Conservation (phyloP, 2,888 invertebrate species). For the Ennomos fuscantarius region DNA sequence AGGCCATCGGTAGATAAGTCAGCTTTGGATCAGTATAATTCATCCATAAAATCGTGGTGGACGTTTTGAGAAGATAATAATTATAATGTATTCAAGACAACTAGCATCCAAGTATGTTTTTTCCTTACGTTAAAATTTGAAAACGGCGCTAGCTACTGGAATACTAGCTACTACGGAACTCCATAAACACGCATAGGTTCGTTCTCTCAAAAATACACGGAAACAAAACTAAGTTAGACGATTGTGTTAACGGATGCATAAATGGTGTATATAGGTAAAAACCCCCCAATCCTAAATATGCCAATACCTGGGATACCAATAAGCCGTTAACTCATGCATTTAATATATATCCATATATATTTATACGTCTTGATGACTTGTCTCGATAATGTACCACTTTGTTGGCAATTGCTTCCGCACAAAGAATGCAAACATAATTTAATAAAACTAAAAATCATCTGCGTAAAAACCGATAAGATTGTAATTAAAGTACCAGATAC, state of each 20-base stretch:
- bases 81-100: slow-evolving; percentile 5
- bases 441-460: slow-evolving; percentile 20
- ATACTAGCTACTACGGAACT: too few species aligned
- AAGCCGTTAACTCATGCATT: not conserved
- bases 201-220: not conserved
- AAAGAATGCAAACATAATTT: slow-evolving; percentile 7
- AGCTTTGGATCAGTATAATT: slow-evolving; percentile 11
- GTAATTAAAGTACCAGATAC: slow-evolving; percentile 23
- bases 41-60: slow-evolving; percentile 28
- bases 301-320: slow-evolving; percentile 27
- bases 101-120: slow-evolving; percentile 14
- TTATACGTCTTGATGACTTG: not conserved
- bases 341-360: not conserved
- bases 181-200: too few species aligned
- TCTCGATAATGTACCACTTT: not conserved
- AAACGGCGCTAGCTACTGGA: slow-evolving; percentile 17
- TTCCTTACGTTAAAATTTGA: slow-evolving; percentile 31
- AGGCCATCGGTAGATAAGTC: slow-evolving; percentile 31
- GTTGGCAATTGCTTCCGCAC: not conserved
- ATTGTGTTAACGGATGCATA: slow-evolving; percentile 26
- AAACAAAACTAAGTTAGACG: not conserved
- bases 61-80: slow-evolving; percentile 25
- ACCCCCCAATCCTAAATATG: slow-evolving; percentile 34
- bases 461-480: slow-evolving; percentile 13
- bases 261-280: slow-evolving; percentile 32